phyloP scores from a whole-genome alignment of 1,140 invertebrate genomes.

The Eriocheir sinensis region DNA sequence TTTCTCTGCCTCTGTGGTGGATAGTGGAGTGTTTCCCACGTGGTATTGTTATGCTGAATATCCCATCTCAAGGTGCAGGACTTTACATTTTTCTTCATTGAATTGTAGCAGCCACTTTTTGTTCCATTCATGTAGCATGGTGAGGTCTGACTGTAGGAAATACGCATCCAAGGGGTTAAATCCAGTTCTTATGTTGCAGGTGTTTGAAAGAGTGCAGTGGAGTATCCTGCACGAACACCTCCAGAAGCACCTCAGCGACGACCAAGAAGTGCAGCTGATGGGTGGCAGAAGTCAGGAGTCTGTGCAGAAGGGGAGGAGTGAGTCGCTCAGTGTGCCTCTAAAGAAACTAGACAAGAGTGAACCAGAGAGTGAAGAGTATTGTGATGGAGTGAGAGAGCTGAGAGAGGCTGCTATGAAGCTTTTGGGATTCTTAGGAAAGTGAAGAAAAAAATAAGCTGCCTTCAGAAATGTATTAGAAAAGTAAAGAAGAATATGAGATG shows the following conservation, averaged over 20 bases:
- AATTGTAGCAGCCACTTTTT: too few relatives aligned
- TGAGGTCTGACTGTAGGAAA: too few relatives aligned
- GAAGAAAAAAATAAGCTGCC: too few relatives aligned
- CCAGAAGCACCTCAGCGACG: conserved; percentile 33
- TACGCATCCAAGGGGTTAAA: too few relatives aligned
- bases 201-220: conserved; percentile 40
- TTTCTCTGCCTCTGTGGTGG: too few relatives aligned
- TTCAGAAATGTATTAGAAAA: too few relatives aligned
- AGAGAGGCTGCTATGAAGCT: conserved; percentile 35
- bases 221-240: conserved; percentile 36
- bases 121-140: too few relatives aligned
- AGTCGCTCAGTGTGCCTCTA: background rate
- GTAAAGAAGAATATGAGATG: too few relatives aligned
- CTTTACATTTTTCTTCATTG: too few relatives aligned
- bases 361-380: background rate
- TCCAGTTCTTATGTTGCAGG: conserved; percentile 2
- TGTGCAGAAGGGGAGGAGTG: conserved; percentile 28
- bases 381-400: background rate
- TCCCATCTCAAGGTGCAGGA: too few relatives aligned
- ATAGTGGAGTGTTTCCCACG: too few relatives aligned
- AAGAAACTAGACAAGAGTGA: background rate
- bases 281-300: background rate
- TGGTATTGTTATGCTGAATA: too few relatives aligned
- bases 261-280: conserved; percentile 41
- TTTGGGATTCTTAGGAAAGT: conserved; percentile 51